These are phyloP conservation scores for Hyphantria cunea DNA, from an alignment of 1,140 invertebrate genomes.

Conservation along the genomic window DNA sequence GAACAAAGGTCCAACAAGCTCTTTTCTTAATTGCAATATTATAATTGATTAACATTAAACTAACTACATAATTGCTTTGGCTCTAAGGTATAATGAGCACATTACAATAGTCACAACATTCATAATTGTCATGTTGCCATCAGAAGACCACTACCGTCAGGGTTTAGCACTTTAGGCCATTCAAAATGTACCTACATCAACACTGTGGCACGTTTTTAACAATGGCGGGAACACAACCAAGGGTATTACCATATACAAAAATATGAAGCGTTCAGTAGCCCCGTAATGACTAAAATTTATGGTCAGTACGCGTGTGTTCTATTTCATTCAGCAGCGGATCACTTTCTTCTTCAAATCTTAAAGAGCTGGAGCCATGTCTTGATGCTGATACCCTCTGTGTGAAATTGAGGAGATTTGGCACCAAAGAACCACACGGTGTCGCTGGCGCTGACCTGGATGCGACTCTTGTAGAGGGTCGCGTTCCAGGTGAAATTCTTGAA, in stretches of 20 bases:
- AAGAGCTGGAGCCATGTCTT: conserved; percentile 77
- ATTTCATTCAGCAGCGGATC: conserved; percentile 83
- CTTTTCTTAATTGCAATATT: conserved; percentile 63
- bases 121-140: conserved; percentile 34
- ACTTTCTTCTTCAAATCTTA: conserved; percentile 82
- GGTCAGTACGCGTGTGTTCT: conserved; percentile 80
- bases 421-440: conserved; percentile 85
- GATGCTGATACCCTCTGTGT: conserved; percentile 74
- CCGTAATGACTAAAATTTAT: conserved; percentile 58
- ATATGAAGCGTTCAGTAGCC: background rate
- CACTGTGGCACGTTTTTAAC: conserved; percentile 31
- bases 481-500: conserved; percentile 54
- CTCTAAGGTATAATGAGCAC: conserved; percentile 57
- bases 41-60: conserved; percentile 73
- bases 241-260: conserved; percentile 21
- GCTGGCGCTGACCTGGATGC: conserved; percentile 88
- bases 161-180: conserved; percentile 19
- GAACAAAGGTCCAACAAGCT: conserved; percentile 79
- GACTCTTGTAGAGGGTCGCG: conserved; percentile 76
- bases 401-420: conserved; percentile 80
- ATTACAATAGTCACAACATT: conserved; percentile 62
- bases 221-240: conserved; percentile 36
- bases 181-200: conserved; percentile 35
- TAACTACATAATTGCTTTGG: conserved; percentile 55
- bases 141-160: conserved; percentile 21